A percentile compares a stretch with the other conserved stretches of the same genome.
phyloP scores from a whole-genome alignment of 2,797 vertebrate species.

The Pangasius djambal region DNA sequence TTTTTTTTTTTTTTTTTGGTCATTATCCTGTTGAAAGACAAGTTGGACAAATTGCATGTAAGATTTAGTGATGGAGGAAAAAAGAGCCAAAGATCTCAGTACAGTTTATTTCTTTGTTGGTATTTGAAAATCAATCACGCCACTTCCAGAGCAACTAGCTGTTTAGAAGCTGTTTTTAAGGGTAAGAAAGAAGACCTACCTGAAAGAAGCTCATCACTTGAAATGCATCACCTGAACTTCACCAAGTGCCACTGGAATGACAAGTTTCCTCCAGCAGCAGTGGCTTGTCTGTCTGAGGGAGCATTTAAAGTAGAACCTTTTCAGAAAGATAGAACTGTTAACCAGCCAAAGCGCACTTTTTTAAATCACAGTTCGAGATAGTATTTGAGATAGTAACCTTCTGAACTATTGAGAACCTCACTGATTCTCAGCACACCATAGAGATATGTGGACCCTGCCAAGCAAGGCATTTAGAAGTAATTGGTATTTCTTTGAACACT shows the following conservation, averaged over 20 bases:
- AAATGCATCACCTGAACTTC: background rate
- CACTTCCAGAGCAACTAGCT: background rate
- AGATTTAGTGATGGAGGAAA: background rate
- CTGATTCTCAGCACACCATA: background rate
- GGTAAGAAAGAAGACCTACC: background rate
- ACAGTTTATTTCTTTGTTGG: background rate
- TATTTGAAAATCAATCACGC: background rate
- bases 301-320: no score
- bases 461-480: background rate
- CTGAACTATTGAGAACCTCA: background rate
- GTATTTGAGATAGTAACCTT: slow-evolving; percentile 1
- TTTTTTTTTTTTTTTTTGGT: background rate
- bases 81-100: background rate
- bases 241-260: background rate
- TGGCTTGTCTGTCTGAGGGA: background rate
- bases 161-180: background rate
- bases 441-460: background rate
- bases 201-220: background rate
- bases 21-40: background rate
- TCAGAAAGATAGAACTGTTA: background rate
- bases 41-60: background rate
- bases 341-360: no score
- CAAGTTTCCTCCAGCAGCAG: background rate
- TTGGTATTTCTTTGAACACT: background rate
- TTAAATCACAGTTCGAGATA: background rate